Conservation (phyloP, 2,113 vertebrate genomes). For the Brachyhypopomus gauderio region DNA sequence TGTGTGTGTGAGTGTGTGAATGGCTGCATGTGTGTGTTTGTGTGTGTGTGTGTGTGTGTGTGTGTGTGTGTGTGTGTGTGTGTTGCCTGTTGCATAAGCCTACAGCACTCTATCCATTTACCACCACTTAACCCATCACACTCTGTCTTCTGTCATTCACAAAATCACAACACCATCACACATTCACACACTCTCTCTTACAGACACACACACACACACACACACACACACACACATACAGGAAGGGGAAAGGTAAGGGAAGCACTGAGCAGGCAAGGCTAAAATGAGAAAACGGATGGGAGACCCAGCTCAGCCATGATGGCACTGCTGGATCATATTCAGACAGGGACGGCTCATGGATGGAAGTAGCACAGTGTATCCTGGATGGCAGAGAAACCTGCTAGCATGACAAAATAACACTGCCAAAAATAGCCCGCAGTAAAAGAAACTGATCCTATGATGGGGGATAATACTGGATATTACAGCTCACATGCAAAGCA, state of each 20-base stretch:
- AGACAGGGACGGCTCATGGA: not conserved
- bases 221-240: not conserved
- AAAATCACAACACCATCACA: not conserved
- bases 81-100: conserved; percentile 27
- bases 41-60: not conserved
- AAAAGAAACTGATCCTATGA: not conserved
- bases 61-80: not conserved
- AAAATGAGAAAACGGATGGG: not conserved
- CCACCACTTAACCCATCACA: conserved; percentile 11
- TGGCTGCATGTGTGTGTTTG: not conserved
- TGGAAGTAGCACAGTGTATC: not conserved
- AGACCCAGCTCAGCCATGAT: not conserved
- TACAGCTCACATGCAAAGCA: not conserved
- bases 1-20: no score
- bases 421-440: not conserved
- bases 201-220: not conserved
- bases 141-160: conserved; percentile 32
- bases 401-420: not conserved
- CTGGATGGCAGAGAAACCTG: not conserved
- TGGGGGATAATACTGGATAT: not conserved
- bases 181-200: not conserved
- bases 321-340: not conserved
- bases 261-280: not conserved
- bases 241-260: not conserved
- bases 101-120: conserved; percentile 6